These are phyloP conservation scores for Criorhina ranunculi DNA, from an alignment of 2,888 invertebrate genomes.

Conservation along the genomic window DNA sequence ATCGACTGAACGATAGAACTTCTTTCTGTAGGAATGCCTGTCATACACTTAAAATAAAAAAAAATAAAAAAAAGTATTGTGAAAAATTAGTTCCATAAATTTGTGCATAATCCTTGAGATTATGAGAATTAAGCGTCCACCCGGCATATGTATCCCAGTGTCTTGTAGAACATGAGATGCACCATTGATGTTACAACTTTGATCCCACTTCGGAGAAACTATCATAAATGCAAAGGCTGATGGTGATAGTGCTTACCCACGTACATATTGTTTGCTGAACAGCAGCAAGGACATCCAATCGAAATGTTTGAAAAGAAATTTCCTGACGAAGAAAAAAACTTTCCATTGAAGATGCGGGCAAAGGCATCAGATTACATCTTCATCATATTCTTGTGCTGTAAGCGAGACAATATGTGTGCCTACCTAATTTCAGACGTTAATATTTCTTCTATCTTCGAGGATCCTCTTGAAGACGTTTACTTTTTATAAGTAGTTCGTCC, in stretches of 20 bases:
- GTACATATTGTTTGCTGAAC: slow-evolving; percentile 21
- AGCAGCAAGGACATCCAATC: slow-evolving; percentile 34
- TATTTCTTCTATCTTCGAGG: slow-evolving; percentile 13
- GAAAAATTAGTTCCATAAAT: slow-evolving; percentile 56
- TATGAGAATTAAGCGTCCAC: neutral
- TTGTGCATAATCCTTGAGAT: slow-evolving; percentile 46
- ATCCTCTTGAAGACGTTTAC: neutral
- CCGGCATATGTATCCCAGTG: neutral
- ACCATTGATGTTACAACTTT: slow-evolving; percentile 28
- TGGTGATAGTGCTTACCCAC: neutral
- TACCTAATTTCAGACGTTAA: slow-evolving; percentile 30
- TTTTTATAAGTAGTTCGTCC: neutral
- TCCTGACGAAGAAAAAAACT: slow-evolving; percentile 32
- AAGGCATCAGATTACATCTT: slow-evolving; percentile 14
- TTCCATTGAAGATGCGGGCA: slow-evolving; percentile 35
- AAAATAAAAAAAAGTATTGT: slow-evolving; percentile 17
- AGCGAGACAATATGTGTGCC: slow-evolving; percentile 23
- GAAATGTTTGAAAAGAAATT: slow-evolving; percentile 37
- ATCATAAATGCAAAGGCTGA: slow-evolving; percentile 21
- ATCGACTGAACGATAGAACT: slow-evolving; percentile 13
- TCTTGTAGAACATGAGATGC: slow-evolving; percentile 29
- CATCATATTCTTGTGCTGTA: slow-evolving; percentile 8
- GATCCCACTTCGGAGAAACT: slow-evolving; percentile 31
- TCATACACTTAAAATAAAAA: neutral
- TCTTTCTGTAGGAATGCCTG: neutral